These are phyloP conservation scores for Leucania comma DNA, from an alignment of 2,888 invertebrate species.

Conservation along the genomic window DNA sequence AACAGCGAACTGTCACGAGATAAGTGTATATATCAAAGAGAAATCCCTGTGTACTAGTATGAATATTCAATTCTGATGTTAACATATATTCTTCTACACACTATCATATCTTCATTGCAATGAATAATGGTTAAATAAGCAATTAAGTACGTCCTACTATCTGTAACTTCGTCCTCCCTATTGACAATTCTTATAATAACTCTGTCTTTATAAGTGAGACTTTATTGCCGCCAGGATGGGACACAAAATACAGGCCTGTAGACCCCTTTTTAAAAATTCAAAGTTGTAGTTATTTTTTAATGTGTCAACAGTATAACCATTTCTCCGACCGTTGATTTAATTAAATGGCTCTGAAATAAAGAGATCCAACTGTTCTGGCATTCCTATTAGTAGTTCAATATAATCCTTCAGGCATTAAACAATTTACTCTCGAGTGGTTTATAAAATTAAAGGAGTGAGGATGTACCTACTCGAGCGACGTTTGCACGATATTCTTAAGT, in stretches of 20 bases:
- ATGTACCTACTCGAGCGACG: too few species aligned
- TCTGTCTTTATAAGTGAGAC: neutral
- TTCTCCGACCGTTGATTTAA: neutral
- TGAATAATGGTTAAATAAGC: neutral
- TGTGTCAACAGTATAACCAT: neutral
- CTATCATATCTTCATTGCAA: too few species aligned
- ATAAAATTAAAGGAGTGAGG: neutral
- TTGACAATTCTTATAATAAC: neutral
- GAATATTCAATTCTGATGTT: neutral
- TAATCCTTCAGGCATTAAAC: neutral
- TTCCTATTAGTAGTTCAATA: neutral
- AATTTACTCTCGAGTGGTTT: neutral
- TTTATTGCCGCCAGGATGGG: neutral
- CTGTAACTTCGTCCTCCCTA: neutral
- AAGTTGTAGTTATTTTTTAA: neutral
- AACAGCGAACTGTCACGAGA: slow-evolving; percentile 34
- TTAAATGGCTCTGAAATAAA: neutral
- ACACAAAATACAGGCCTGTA: neutral
- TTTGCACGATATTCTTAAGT: neutral
- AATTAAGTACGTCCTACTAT: neutral
- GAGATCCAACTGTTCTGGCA: neutral
- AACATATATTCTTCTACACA: neutral
- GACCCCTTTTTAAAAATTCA: neutral
- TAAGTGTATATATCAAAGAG: slow-evolving; percentile 6
- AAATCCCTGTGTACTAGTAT: slow-evolving; percentile 18